phyloP scores from a whole-genome alignment of 1,140 invertebrate genomes.

The Diuraphis noxia region DNA sequence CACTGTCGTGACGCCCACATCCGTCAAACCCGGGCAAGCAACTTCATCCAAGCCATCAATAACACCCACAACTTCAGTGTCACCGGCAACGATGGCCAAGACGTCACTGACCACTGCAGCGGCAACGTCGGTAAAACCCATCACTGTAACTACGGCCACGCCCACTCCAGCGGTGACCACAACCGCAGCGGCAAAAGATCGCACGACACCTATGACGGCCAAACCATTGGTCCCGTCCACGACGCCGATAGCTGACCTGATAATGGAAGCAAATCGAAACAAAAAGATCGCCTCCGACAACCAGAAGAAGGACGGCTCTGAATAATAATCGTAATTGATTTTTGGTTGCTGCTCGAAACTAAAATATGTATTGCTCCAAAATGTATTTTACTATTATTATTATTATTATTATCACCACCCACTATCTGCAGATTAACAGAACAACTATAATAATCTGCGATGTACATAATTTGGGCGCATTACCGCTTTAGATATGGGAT shows the following conservation, averaged over 20 bases:
- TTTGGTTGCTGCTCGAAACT: background rate
- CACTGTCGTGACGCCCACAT: too few species aligned
- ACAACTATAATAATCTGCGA: background rate
- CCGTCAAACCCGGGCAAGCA: background rate
- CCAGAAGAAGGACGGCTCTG: background rate
- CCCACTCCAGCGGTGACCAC: background rate
- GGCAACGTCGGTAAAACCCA: background rate
- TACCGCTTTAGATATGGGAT: background rate
- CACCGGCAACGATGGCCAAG: background rate
- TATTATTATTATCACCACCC: background rate
- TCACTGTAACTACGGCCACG: background rate
- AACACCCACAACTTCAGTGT: too few species aligned
- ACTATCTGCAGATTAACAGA: background rate
- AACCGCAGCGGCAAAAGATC: background rate
- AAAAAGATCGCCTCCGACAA: background rate
- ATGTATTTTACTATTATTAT: background rate
- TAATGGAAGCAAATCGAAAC: background rate
- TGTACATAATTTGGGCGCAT: background rate
- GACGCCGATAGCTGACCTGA: background rate
- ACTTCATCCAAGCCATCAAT: background rate
- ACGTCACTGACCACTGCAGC: background rate
- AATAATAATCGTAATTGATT: background rate
- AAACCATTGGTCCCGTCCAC: background rate
- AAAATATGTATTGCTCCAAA: slow-evolving; percentile 15
- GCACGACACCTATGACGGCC: background rate